Base-by-base conservation (phyloP, 2,888 invertebrate species). In the Lepidocyrtinus sp. region DNA sequence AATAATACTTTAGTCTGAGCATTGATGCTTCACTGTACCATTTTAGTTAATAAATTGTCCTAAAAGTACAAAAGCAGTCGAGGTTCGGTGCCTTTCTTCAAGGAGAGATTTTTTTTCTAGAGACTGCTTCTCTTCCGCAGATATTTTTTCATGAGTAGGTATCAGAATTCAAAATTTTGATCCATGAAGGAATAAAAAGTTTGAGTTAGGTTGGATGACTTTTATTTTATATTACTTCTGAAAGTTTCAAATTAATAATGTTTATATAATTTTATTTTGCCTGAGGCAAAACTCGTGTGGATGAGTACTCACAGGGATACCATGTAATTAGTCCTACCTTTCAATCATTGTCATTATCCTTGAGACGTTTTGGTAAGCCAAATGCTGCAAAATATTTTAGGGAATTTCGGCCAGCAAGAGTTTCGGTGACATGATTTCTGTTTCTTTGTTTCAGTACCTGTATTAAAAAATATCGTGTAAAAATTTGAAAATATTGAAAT, bases 221-320 rank as follows among this genome's bases (percentile, higher is more conserved):
- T 64, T 24, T n/a, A n/a, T n/a, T n/a, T n/a, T n/a, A n/a, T n/a
- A n/a, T n/a, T n/a, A n/a, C n/a, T n/a, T 36, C 36, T 5, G 5
- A 36, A 36, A 36, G 7, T 36, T 12, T 36, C 12, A 36, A 36
- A 36, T 36, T 36, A 36, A 36, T 36, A 36, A 36, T 5, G 36
- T 12, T 12, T 12, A 36, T 5, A 36, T 9, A 36, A 36, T 9
- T n/a, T 27, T 19, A 7, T 70, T n/a, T 76, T 17, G 84, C 84
- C 82, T 68, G 36, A 72, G 79, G 83, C 68, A 19, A 65, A 80
- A 83, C 83, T 84, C 84, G 84, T 84, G 84, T 83, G 81, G 70
- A 69, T 71, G 69, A 74, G 71, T 46, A 78, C 75, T 63, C 71
- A 25, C 22, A 24, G 71, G n/a, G 59, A 64, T 75, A 74, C 80